Conservation (phyloP, 1,140 invertebrate genomes). For the Centruroides sculpturatus region DNA sequence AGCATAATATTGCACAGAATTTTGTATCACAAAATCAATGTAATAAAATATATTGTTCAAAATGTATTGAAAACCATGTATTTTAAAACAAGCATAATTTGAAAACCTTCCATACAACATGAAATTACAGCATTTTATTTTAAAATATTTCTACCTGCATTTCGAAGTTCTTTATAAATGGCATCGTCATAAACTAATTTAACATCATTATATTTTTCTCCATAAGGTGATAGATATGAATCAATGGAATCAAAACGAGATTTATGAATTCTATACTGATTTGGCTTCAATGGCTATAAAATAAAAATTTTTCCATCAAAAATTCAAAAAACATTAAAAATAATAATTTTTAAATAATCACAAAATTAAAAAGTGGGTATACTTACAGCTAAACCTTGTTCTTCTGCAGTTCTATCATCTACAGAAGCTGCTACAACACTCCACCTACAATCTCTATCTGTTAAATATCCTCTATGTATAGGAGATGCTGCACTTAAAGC, state of each 20-base stretch:
- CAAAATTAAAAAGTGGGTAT: neutral
- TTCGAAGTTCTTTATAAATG: constrained; percentile 62
- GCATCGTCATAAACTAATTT: constrained; percentile 69
- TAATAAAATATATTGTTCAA: too few relatives aligned
- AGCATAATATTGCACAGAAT: too few relatives aligned
- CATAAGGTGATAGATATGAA: constrained; percentile 79
- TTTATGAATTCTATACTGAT: constrained; percentile 80
- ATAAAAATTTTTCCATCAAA: neutral
- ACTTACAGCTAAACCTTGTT: constrained; percentile 54
- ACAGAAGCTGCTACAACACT: constrained; percentile 86
- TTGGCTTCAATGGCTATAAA: constrained; percentile 33
- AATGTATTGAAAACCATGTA: too few relatives aligned
- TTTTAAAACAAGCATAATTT: too few relatives aligned
- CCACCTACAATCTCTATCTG: constrained; percentile 95
- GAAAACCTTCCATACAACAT: too few relatives aligned
- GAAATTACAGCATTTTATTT: neutral
- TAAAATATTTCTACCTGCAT: constrained; percentile 38
- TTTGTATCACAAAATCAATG: too few relatives aligned
- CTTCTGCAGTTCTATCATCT: constrained; percentile 88
- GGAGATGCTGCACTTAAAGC: constrained; percentile 93
- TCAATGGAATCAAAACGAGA: constrained; percentile 97
- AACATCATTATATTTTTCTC: constrained; percentile 84
- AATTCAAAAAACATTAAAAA: too few relatives aligned
- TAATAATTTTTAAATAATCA: too few relatives aligned
- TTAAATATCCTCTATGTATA: constrained; percentile 78